These are phyloP conservation scores for Augochlora pura DNA, from an alignment of 1,140 invertebrate genomes.

Conservation along the genomic window DNA sequence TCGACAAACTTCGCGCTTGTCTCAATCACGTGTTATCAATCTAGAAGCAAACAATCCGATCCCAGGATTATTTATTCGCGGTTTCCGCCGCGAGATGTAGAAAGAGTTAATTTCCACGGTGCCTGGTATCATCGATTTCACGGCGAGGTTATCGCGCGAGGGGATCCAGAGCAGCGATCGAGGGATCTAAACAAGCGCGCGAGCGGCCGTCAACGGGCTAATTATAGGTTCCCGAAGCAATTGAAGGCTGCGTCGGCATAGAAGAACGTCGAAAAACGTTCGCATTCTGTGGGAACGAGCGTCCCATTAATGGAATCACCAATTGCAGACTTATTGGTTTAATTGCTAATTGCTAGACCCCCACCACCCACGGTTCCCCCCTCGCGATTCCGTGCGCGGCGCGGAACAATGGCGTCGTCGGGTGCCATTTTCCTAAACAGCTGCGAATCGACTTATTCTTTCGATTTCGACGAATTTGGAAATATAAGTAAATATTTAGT, in stretches of 20 bases:
- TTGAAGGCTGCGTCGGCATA: constrained; percentile 23
- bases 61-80: too few species aligned
- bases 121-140: neutral
- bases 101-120: too few species aligned
- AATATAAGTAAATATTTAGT: too few species aligned
- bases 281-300: constrained; percentile 68
- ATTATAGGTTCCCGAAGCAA: constrained; percentile 60
- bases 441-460: too few species aligned
- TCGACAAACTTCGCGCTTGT: too few species aligned
- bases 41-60: too few species aligned
- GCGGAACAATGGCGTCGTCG: constrained; percentile 61
- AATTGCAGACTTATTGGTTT: constrained; percentile 77
- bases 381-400: neutral
- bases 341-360: constrained; percentile 76
- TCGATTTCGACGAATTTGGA: too few species aligned
- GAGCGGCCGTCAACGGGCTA: constrained; percentile 38
- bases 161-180: neutral
- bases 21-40: too few species aligned
- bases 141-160: neutral
- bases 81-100: too few species aligned
- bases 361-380: constrained; percentile 13
- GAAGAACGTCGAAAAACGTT: constrained; percentile 59
- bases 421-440: constrained; percentile 57
- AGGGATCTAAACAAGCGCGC: constrained; percentile 7
- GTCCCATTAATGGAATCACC: constrained; percentile 73